phyloP scores from a whole-genome alignment of 2,797 vertebrate genomes.

The Ptychadena robeensis region DNA sequence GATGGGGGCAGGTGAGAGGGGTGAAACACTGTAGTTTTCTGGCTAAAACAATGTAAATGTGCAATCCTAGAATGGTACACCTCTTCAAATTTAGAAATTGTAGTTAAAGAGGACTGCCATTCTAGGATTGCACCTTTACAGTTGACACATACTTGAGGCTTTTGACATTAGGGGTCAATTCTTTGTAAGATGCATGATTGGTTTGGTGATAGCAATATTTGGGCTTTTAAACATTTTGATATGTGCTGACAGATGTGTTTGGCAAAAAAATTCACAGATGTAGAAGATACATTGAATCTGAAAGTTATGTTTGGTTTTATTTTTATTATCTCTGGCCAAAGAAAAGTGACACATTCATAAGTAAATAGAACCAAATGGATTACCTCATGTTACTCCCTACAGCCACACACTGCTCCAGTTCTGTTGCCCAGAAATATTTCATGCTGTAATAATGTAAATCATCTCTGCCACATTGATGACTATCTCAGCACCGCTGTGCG shows the following conservation, averaged over 20 bases:
- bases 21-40: too few species aligned
- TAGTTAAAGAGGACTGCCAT: too few species aligned
- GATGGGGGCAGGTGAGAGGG: too few species aligned
- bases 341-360: neutral
- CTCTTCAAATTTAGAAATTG: too few species aligned
- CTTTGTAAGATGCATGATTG: constrained; percentile 57
- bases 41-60: too few species aligned
- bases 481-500: neutral
- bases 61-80: too few species aligned
- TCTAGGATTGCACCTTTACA: constrained; percentile 29
- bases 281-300: neutral
- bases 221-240: constrained; percentile 63
- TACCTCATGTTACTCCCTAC: neutral
- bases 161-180: constrained; percentile 60
- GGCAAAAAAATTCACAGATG: constrained; percentile 56
- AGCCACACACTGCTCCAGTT: neutral
- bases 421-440: neutral
- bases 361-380: neutral
- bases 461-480: neutral
- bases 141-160: constrained; percentile 43
- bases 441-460: neutral
- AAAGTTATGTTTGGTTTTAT: neutral
- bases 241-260: constrained; percentile 61
- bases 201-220: constrained; percentile 41
- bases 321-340: neutral